A percentile compares a stretch with the other conserved stretches of the same genome.
phyloP scores from a whole-genome alignment of 92 coral and sea anemone genomes.

The Palythoa caribaeorum region DNA sequence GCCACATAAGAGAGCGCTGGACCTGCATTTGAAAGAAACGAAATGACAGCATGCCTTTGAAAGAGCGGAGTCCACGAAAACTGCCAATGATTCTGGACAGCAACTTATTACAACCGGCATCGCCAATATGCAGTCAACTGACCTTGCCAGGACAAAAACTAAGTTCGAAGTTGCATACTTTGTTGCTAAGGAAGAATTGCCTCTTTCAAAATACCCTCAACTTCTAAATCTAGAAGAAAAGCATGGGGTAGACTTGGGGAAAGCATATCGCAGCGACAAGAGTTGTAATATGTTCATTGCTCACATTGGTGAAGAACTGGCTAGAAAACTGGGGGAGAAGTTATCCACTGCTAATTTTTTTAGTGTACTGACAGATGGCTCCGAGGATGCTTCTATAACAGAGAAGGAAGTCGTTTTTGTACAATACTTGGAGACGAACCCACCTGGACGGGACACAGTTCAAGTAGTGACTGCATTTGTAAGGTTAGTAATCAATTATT shows the following conservation, averaged over 20 bases:
- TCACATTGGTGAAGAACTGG: conserved; percentile 67
- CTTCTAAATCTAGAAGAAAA: conserved; percentile 68
- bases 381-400: conserved; percentile 68
- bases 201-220: conserved; percentile 62
- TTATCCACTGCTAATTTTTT: conserved; percentile 69
- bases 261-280: conserved; percentile 59
- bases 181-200: conserved; percentile 24
- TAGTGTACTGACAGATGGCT: conserved; percentile 81
- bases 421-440: conserved; percentile 74
- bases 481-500: conserved; percentile 24
- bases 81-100: conserved; percentile 36
- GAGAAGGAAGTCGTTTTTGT: conserved; percentile 83
- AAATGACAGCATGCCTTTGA: conserved; percentile 47
- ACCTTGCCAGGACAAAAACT: conserved; percentile 9
- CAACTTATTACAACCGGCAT: conserved; percentile 24
- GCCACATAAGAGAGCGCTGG: conserved; percentile 79
- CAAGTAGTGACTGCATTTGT: conserved; percentile 74
- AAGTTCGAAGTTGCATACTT: conserved; percentile 15
- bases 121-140: conserved; percentile 17
- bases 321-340: conserved; percentile 50
- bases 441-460: conserved; percentile 73
- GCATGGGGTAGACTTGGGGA: conserved; percentile 60
- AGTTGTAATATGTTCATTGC: conserved; percentile 71
- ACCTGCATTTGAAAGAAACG: conserved; percentile 28
- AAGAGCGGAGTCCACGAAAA: conserved; percentile 53